A percentile compares a stretch with the other conserved stretches of the same genome.
These are phyloP conservation scores for Orthosia gracilis DNA, from an alignment of 2,888 invertebrate genomes.

Conservation along the genomic window DNA sequence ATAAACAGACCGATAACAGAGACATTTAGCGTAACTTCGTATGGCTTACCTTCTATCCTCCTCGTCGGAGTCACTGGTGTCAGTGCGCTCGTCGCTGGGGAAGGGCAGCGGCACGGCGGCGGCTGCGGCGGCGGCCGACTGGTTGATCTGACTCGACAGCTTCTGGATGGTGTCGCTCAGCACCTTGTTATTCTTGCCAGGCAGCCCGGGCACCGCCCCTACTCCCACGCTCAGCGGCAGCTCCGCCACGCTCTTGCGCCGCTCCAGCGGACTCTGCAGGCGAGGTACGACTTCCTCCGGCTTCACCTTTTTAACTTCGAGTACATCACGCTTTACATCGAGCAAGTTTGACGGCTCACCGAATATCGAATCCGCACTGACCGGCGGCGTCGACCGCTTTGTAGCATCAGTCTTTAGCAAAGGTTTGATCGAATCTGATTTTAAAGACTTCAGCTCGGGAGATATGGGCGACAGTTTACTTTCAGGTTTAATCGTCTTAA, in stretches of 20 bases:
- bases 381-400: conserved; percentile 78
- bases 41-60: conserved; percentile 84
- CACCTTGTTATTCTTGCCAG: conserved; percentile 91
- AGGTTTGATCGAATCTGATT: conserved; percentile 73
- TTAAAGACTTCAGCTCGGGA: conserved; percentile 72
- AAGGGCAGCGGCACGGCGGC: conserved; percentile 81
- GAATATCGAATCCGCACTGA: conserved; percentile 81
- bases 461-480: conserved; percentile 73
- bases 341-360: conserved; percentile 84
- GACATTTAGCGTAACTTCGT: not conserved
- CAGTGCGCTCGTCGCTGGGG: conserved; percentile 83
- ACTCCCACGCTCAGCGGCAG: conserved; percentile 75
- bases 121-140: conserved; percentile 81
- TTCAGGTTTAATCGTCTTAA: conserved; percentile 74
- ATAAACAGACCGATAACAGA: not conserved
- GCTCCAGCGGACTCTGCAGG: conserved; percentile 83
- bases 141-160: conserved; percentile 90
- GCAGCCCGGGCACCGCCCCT: conserved; percentile 27
- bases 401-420: conserved; percentile 75
- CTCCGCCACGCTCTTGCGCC: conserved; percentile 87
- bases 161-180: conserved; percentile 92
- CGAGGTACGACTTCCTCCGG: conserved; percentile 81
- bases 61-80: conserved; percentile 88
- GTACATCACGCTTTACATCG: conserved; percentile 80
- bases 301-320: conserved; percentile 83